Evolutionary conservation across 2,797 vertebrate species (phyloP).

Genomic region (Sus cebifrons): DNA sequence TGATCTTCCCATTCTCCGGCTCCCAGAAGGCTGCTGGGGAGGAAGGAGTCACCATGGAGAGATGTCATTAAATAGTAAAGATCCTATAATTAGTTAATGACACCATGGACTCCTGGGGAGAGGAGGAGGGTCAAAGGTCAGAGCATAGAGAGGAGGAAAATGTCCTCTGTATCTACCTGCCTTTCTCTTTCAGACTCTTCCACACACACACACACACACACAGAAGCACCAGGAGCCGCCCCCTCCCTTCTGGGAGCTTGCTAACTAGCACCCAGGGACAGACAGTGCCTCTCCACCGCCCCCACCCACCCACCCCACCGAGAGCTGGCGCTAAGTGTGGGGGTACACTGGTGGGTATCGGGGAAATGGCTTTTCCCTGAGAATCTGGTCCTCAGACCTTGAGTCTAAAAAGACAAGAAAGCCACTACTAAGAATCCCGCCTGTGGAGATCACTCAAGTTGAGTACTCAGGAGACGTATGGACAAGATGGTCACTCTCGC

Average conservation of each 20-base stretch:
- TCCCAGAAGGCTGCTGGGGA: conserved; percentile 12
- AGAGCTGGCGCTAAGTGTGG: neutral
- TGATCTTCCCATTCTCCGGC: neutral
- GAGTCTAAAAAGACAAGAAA: neutral
- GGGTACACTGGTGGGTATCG: neutral
- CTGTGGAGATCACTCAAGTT: neutral
- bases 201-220: neutral
- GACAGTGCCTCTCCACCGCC: neutral
- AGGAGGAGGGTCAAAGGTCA: conserved; percentile 52
- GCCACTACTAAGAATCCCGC: neutral
- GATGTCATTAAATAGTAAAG: conserved; percentile 83
- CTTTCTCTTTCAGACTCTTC: neutral
- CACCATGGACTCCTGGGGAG: neutral
- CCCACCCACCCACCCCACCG: neutral
- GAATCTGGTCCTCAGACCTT: neutral
- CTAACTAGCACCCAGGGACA: neutral
- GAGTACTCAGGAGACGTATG: neutral
- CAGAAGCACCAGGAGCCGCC: too few species aligned
- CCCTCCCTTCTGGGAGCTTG: neutral
- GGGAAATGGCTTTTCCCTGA: neutral
- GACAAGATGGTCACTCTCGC: neutral
- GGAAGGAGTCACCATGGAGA: neutral
- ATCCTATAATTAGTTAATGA: conserved; percentile 82
- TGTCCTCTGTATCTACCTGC: neutral
- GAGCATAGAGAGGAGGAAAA: neutral